Evolutionary conservation across 2,797 vertebrate genomes (phyloP), one percentile per base, ranked within the genome.

Genomic region (Fistularia commersonii): DNA sequence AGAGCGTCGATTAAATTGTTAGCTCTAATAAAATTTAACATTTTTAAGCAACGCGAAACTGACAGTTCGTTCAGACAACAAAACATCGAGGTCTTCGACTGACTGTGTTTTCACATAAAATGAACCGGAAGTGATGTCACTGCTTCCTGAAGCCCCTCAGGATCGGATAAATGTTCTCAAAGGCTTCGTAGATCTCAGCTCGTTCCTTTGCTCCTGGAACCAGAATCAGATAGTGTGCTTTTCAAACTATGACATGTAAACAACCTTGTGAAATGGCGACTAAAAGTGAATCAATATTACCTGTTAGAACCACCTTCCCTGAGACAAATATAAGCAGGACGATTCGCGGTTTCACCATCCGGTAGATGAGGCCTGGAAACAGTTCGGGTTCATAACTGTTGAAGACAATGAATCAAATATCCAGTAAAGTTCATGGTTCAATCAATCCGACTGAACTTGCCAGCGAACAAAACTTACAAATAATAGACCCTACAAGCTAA

Each of bases 81-180:
- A 23, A 23, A 23, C 23, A 23, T n/a, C n/a, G 23, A 23, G 23
- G 2, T 23, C 23, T 23, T 23, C 23, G 1, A 8, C 39, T 12
- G 13, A 44, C 14, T 40, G 11, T 40, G 39, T 41, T 8, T 12
- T 41, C 40, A 41, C 41, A 51, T 12, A 33, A 50, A 8, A 41
- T 1, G 6, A 51, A 48, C 45, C 51, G 45, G 40, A 58, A 43
- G 54, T 42, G 69, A 8, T 1, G 3, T 62, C 38, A 90, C 33
- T 91, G 86, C 74, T 98, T 99, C 83, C 90, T 91, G 90, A 98
- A 98, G 45, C 92, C 93, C 69, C 90, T 95, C 51, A 99, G 83
- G 76, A 98, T 99, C 3, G 96, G 96, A 72, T 99, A 97, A 78
- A 99, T 98, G 82, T 98, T 98, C 87, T 98, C 94, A 81, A 98